Evolutionary conservation across 1,140 invertebrate genomes (phyloP).

Genomic region (Cyrtorhinus lividipennis): DNA sequence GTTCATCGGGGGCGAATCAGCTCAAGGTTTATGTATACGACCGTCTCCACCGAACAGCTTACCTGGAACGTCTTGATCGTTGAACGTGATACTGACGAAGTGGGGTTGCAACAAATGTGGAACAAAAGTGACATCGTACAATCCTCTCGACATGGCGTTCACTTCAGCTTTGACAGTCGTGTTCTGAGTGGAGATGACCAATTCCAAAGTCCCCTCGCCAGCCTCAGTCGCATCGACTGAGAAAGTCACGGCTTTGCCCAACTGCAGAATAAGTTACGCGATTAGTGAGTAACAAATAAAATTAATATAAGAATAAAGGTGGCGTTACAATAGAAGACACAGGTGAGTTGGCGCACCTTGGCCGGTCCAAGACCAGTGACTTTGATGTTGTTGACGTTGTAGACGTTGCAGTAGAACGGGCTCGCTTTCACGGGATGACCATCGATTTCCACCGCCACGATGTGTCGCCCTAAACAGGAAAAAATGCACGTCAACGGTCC

Average conservation of each 20-base stretch:
- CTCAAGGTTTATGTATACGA: too few species aligned
- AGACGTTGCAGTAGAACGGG: slow-evolving; percentile 86
- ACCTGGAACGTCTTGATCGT: slow-evolving; percentile 79
- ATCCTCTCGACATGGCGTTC: slow-evolving; percentile 71
- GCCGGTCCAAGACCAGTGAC: slow-evolving; percentile 54
- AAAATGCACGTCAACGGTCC: too few species aligned
- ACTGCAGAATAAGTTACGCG: slow-evolving; percentile 26
- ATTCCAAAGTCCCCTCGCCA: slow-evolving; percentile 86
- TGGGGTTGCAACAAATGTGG: slow-evolving; percentile 80
- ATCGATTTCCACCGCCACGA: slow-evolving; percentile 62
- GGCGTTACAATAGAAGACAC: not conserved
- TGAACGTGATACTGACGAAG: slow-evolving; percentile 92
- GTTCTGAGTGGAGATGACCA: slow-evolving; percentile 82
- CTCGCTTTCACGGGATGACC: slow-evolving; percentile 72
- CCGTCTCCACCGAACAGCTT: slow-evolving; percentile 5
- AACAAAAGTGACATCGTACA: slow-evolving; percentile 94
- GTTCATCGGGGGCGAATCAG: too few species aligned
- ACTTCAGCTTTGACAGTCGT: slow-evolving; percentile 78
- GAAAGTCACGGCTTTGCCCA: slow-evolving; percentile 75
- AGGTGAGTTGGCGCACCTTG: slow-evolving; percentile 28
- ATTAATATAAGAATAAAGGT: not conserved
- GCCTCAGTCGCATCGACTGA: slow-evolving; percentile 90
- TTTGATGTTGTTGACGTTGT: slow-evolving; percentile 72
- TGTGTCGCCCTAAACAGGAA: slow-evolving; percentile 49
- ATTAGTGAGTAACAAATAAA: slow-evolving; percentile 15